phyloP scores from a whole-genome alignment of 2,113 vertebrate genomes.

The Hemicordylus capensis region DNA sequence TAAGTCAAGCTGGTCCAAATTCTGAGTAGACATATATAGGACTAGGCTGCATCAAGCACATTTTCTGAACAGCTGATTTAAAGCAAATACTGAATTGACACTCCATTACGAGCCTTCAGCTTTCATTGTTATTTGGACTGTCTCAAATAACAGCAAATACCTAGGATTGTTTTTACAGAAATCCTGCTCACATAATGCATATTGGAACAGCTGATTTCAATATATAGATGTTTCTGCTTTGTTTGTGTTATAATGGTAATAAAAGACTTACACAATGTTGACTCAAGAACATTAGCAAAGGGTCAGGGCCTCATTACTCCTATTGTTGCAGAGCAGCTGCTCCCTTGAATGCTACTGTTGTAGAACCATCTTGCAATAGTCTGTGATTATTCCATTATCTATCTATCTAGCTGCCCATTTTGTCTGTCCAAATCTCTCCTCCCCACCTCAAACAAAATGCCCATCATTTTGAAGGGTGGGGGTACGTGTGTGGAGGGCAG shows the following conservation, averaged over 20 bases:
- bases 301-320: background rate
- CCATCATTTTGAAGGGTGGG: background rate
- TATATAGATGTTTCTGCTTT: background rate
- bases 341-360: background rate
- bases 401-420: no score
- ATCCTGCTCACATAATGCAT: background rate
- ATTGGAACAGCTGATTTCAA: slow-evolving; percentile 42
- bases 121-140: slow-evolving; percentile 25
- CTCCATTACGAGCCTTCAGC: background rate
- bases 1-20: background rate
- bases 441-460: no score
- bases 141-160: background rate
- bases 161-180: slow-evolving; percentile 6
- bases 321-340: background rate
- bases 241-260: slow-evolving; percentile 34
- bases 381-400: background rate
- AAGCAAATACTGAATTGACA: background rate
- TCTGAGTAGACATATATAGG: background rate
- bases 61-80: slow-evolving; percentile 26
- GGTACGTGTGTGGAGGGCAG: background rate
- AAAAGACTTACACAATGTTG: slow-evolving; percentile 24
- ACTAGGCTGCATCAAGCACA: background rate
- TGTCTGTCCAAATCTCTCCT: no score
- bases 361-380: background rate
- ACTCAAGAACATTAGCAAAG: background rate